Percentiles rank a stretch among this genome's conserved stretches.
Conservation (phyloP, 2,113 vertebrate species). For the Phaethornis superciliosus region DNA sequence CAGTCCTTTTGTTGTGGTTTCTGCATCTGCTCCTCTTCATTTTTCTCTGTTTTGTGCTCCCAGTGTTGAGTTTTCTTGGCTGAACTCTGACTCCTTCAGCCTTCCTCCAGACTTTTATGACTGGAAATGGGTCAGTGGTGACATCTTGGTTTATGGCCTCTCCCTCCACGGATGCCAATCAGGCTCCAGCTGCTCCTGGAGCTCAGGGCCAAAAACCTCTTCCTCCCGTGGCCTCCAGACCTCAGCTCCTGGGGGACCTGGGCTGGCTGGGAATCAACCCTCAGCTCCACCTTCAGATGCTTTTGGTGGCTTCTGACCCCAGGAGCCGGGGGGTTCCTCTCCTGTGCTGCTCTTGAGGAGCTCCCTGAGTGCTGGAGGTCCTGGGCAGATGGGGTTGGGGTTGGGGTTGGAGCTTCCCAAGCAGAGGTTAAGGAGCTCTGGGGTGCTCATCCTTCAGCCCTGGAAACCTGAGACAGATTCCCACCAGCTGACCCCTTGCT, state of each 20-base stretch:
- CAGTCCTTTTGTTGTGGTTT: too few relatives aligned
- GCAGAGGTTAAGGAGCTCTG: not conserved
- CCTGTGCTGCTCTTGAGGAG: too few relatives aligned
- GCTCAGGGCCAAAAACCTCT: not conserved
- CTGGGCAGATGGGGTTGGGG: too few relatives aligned
- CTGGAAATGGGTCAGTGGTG: not conserved
- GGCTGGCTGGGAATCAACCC: not conserved
- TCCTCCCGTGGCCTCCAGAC: not conserved
- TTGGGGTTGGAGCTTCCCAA: not conserved
- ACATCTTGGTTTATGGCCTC: not conserved
- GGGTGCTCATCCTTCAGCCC: not conserved
- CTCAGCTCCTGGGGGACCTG: not conserved
- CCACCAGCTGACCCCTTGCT: rapidly evolving
- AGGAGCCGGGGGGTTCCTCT: not conserved
- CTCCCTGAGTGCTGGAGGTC: too few relatives aligned
- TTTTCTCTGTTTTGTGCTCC: too few relatives aligned
- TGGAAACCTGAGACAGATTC: not conserved
- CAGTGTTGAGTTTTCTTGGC: too few relatives aligned
- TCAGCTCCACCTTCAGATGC: not conserved
- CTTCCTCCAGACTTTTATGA: not conserved
- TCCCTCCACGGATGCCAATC: rapidly evolving
- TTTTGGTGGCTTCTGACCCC: not conserved
- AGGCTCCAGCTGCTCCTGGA: not conserved
- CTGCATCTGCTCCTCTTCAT: too few relatives aligned
- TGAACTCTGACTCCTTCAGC: not conserved